Base-by-base conservation (phyloP, 1,140 invertebrate genomes). In the Phthorimaea operculella region DNA sequence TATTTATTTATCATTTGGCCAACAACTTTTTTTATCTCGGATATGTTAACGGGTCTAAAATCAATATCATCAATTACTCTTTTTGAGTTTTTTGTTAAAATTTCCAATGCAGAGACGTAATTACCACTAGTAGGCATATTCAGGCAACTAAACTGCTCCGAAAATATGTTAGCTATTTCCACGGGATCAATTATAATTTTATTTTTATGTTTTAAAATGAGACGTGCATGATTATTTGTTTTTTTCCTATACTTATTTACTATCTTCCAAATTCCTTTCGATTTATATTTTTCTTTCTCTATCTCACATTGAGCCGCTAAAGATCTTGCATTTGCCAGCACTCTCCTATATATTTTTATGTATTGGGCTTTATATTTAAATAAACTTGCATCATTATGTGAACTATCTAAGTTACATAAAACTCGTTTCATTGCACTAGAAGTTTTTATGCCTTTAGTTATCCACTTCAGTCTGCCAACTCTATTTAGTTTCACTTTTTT, bases 351-450 rank as follows among this genome's bases (percentile, higher is more conserved):
- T n/a, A 42, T 42, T 4, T 14, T 2, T 42, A 42, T n/a, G 8
- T 42, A 42, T 42, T 14, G 11, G 14, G 11, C 1, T 14, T 14
- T 11, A 8, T 42, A 42, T 4, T 42, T 42, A n/a, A 4, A n/a
- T 42, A 42, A 11, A 42, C 11, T n/a, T 4, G 11, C 39, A 14
- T 42, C 11, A 42, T 42, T 42, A 14, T 42, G 11, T 4, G 14
- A 4, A n/a, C 11, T 42, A 42, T 42, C 21, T 6, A 28, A 4
- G 14, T 14, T 42, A 42, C 39, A 11, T 42, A 51, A 33, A 33
- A 51, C 28, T 4, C 50, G 28, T 15, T 51, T 51, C 33, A 36
- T 51, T 36, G 28, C 8, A 36, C 50, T 51, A 14, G 50, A 51
- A 6, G 34, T 34, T 34, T 34, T 51, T 2, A 51, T 36, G 12